phyloP scores from a whole-genome alignment of 2,888 invertebrate species.

The Parnassius mnemosyne region DNA sequence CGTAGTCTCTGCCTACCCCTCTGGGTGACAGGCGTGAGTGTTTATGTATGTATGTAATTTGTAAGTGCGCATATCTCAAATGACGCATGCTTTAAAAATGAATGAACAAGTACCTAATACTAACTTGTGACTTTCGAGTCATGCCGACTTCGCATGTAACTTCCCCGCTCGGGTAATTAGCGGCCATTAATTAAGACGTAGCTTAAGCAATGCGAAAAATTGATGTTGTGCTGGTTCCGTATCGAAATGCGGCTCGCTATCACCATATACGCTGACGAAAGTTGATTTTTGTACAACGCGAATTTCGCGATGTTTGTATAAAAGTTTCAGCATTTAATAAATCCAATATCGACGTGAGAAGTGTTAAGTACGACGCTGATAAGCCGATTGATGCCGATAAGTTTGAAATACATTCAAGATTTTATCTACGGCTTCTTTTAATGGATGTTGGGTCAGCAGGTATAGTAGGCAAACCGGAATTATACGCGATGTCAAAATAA shows the following conservation, averaged over 20 bases:
- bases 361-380: constrained; percentile 15
- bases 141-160: no score
- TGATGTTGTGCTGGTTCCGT: constrained; percentile 32
- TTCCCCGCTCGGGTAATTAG: constrained; percentile 38
- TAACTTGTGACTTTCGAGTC: no score
- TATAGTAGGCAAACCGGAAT: constrained; percentile 1
- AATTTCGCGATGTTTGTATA: constrained; percentile 61
- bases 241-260: constrained; percentile 49
- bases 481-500: neutral
- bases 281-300: constrained; percentile 52
- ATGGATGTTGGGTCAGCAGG: neutral
- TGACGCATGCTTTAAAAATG: no score
- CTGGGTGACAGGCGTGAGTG: no score
- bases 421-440: neutral
- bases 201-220: constrained; percentile 12
- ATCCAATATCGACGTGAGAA: constrained; percentile 18
- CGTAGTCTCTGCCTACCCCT: no score
- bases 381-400: constrained; percentile 15
- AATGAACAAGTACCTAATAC: no score
- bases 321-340: constrained; percentile 30
- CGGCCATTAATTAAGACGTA: constrained; percentile 40
- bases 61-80: no score
- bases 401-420: constrained; percentile 8
- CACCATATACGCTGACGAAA: constrained; percentile 68
- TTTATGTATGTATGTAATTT: no score